Base-by-base conservation (phyloP, 1,140 invertebrate genomes). In the Piezodorus guildinii region DNA sequence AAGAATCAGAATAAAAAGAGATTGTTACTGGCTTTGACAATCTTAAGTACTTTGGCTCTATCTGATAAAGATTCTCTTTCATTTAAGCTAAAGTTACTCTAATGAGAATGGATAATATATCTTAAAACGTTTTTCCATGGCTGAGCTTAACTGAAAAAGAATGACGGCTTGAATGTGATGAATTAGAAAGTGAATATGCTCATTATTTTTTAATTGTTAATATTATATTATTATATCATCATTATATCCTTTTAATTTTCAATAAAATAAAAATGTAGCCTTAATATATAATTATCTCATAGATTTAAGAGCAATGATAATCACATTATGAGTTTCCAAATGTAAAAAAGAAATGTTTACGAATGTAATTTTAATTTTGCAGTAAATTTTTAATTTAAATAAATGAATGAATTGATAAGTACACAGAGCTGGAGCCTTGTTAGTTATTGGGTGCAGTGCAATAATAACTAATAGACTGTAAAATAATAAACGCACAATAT, bases 401-500 rank as follows among this genome's bases (percentile, higher is more conserved):
- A n/a, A 17, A 49, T 17, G 52, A 56, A 23, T 15, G 52, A 14
- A 23, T 23, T 25, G 52, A 25, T 21, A 4, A 56, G 52, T 56
- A 1, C 4, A 56, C 52, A 23, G 52, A 56, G 52, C 15, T 56
- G 52, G 52, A 56, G 52, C 52, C 52, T 56, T 56, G 52, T 6
- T 56, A 23, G 52, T 56, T 56, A 56, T 56, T 56, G 52, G 52
- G 52, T 56, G 52, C 52, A 56, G 52, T 56, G 52, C 52, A 56
- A 56, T 56, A 56, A 56, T 56, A 56, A 49, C 17, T 56, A 56
- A 56, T 56, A 56, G 52, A 56, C 52, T 56, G 52, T 23, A 25
- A 56, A 23, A 21, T 56, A 49, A 49, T 49, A 56, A 56, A 23
- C 52, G 52, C 52, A 56, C 52, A 56, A 56, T 56, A 56, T 56